phyloP scores from a whole-genome alignment of 2,797 vertebrate genomes.

The Etheostoma nigrum region DNA sequence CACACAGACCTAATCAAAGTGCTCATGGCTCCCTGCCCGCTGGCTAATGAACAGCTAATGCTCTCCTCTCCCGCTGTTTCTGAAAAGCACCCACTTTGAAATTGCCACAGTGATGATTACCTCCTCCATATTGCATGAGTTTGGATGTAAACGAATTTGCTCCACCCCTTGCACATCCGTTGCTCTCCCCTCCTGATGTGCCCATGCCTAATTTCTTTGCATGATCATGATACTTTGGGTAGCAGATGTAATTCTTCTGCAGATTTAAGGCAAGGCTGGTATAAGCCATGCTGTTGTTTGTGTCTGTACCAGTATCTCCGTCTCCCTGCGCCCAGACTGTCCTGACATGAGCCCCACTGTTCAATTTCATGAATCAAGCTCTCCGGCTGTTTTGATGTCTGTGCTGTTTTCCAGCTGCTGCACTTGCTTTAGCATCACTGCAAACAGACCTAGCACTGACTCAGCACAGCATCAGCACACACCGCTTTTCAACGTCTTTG shows the following conservation, averaged over 20 bases:
- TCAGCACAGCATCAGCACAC: slow-evolving; percentile 42
- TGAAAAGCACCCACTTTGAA: slow-evolving; percentile 56
- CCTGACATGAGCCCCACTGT: slow-evolving; percentile 6
- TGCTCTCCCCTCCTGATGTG: slow-evolving; percentile 12
- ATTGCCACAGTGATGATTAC: slow-evolving; percentile 62
- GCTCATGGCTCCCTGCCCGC: slow-evolving; percentile 63
- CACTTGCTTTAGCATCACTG: slow-evolving; percentile 43
- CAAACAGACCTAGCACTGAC: slow-evolving; percentile 43
- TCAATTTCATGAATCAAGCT: slow-evolving; percentile 46
- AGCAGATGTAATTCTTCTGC: slow-evolving; percentile 25
- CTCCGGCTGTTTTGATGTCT: slow-evolving; percentile 43
- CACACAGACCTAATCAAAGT: slow-evolving; percentile 68
- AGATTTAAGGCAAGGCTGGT: slow-evolving; percentile 9
- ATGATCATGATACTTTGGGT: slow-evolving; percentile 23
- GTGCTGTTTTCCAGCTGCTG: slow-evolving; percentile 43
- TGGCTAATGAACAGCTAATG: slow-evolving; percentile 75
- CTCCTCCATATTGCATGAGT: slow-evolving; percentile 75
- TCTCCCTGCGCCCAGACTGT: slow-evolving; percentile 1
- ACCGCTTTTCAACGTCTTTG: slow-evolving; percentile 12
- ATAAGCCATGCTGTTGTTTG: slow-evolving; percentile 21
- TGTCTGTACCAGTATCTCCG: slow-evolving; percentile 5
- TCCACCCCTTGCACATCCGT: slow-evolving; percentile 26
- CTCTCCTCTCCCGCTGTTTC: slow-evolving; percentile 42
- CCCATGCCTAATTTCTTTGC: slow-evolving; percentile 17
- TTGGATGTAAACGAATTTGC: slow-evolving; percentile 67